Percentiles rank a stretch among this genome's conserved stretches.
These are phyloP conservation scores for Psephotus haematonotus DNA, from an alignment of 2,113 vertebrate genomes.

Conservation along the genomic window DNA sequence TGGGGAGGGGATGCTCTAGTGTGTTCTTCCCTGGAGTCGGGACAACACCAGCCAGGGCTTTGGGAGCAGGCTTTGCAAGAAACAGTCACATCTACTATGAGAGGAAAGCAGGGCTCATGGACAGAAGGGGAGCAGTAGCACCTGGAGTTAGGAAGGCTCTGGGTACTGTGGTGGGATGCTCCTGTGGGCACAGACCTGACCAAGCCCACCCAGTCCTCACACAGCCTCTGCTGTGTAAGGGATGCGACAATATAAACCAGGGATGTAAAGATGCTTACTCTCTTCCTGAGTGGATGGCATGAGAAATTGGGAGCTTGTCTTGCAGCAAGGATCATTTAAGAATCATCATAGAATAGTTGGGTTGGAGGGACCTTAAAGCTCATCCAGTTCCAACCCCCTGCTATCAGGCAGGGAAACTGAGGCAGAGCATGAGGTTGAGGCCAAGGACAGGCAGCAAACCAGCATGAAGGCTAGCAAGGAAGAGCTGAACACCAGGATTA, in stretches of 20 bases:
- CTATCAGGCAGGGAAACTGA: neutral
- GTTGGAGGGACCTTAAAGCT: neutral
- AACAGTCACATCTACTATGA: neutral
- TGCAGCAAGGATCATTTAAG: neutral
- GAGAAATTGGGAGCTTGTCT: neutral
- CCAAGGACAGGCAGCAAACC: neutral
- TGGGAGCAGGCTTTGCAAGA: neutral
- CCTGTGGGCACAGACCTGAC: neutral
- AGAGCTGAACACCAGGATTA: neutral
- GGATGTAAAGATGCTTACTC: neutral
- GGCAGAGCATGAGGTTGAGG: neutral
- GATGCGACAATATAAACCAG: rapidly evolving
- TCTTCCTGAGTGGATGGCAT: neutral
- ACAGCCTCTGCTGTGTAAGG: neutral
- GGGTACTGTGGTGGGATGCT: neutral
- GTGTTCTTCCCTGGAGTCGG: neutral
- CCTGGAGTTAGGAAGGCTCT: rapidly evolving
- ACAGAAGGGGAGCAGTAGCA: neutral
- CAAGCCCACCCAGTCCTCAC: neutral
- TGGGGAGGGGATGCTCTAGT: neutral
- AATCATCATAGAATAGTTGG: neutral
- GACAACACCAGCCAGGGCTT: neutral
- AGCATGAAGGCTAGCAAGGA: neutral
- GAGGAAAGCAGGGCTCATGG: neutral
- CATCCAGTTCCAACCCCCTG: neutral